Conservation (phyloP, 2,113 vertebrate genomes). For the Noturus placidus region DNA sequence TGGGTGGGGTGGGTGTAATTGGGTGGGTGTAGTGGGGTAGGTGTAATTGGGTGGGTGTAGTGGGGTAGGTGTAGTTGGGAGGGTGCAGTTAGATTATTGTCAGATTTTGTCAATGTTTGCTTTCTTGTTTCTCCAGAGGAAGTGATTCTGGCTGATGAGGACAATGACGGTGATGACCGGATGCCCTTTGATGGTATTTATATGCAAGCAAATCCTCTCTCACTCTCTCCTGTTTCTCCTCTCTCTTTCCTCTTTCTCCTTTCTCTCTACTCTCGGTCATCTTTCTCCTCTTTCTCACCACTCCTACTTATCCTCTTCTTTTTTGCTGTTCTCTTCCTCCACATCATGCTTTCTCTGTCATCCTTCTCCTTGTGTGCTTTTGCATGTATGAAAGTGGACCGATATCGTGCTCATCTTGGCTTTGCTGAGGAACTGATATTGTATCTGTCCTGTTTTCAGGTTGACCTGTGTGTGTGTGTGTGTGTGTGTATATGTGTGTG, state of each 20-base stretch:
- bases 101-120: not conserved
- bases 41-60: not conserved
- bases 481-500: not conserved
- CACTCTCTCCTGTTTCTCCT: not conserved
- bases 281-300: not conserved
- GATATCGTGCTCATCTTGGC: slow-evolving; percentile 29
- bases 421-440: slow-evolving; percentile 49
- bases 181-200: slow-evolving; percentile 86
- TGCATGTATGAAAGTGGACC: slow-evolving; percentile 8
- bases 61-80: not conserved
- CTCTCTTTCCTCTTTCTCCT: not conserved
- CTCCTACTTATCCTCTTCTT: too few species aligned
- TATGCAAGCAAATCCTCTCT: slow-evolving; percentile 16
- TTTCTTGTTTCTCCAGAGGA: slow-evolving; percentile 76
- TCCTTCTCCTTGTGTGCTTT: slow-evolving; percentile 30
- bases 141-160: slow-evolving; percentile 90
- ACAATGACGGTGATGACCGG: slow-evolving; percentile 79
- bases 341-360: not conserved
- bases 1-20: not conserved
- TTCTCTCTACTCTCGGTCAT: not conserved
- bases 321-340: too few species aligned
- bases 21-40: not conserved
- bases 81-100: not conserved
- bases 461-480: not conserved
- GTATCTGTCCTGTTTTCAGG: slow-evolving; percentile 9